Conservation (phyloP, 1,140 invertebrate species). For the Rhyzopertha dominica region DNA sequence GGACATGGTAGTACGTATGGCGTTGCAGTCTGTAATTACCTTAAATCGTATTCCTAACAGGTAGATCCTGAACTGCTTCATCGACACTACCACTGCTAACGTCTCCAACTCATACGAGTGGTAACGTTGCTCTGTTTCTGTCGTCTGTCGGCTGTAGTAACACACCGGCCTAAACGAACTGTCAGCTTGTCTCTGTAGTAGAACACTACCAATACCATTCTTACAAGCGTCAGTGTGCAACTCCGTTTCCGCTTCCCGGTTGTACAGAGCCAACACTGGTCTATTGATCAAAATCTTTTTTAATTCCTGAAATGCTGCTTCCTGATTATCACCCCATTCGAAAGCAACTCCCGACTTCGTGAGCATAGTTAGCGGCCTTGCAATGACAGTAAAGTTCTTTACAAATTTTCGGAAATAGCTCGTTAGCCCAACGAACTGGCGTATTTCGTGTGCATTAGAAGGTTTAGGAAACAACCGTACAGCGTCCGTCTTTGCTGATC, state of each 20-base stretch:
- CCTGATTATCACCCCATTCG: not conserved
- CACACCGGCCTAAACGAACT: constrained; percentile 18
- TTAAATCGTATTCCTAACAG: constrained; percentile 33
- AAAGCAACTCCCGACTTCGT: not conserved
- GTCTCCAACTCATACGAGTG: constrained; percentile 43
- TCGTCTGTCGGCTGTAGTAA: constrained; percentile 37
- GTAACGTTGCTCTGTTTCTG: constrained; percentile 28
- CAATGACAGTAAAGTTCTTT: not conserved
- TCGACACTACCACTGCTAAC: constrained; percentile 36
- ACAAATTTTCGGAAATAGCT: constrained; percentile 40
- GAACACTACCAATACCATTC: not conserved
- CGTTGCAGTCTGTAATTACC: constrained; percentile 34
- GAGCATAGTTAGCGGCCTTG: not conserved
- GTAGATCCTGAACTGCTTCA: constrained; percentile 31
- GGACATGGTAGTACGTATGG: constrained; percentile 30
- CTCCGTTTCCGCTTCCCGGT: not conserved
- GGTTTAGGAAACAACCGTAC: constrained; percentile 16
- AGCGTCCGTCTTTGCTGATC: constrained; percentile 21
- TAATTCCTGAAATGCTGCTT: not conserved
- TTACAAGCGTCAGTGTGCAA: not conserved
- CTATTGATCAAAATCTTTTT: constrained; percentile 1
- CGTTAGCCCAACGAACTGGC: constrained; percentile 42
- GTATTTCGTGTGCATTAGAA: constrained; percentile 30
- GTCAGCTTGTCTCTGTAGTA: not conserved
- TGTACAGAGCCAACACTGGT: constrained; percentile 1